Percentiles rank a stretch among this genome's conserved stretches.
Conservation (phyloP, 2,888 invertebrate genomes). For the Pantelozetes paolii region DNA sequence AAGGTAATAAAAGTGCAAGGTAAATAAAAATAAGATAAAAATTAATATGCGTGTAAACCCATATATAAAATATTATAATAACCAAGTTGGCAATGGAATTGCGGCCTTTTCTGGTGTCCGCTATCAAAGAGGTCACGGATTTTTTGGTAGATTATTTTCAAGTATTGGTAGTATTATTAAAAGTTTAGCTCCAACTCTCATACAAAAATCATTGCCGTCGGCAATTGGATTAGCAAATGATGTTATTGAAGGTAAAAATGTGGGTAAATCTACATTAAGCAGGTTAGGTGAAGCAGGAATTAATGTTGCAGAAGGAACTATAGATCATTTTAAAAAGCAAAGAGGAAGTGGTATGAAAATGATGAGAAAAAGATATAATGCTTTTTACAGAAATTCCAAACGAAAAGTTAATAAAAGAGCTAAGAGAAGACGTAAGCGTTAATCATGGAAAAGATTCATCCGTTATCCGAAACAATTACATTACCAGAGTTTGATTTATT, state of each 20-base stretch:
- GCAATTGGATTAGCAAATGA: neutral
- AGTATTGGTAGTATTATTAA: neutral
- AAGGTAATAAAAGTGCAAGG: neutral
- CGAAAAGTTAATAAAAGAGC: neutral
- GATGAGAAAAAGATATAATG: neutral
- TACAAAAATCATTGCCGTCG: neutral
- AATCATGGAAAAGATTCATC: conserved; percentile 5
- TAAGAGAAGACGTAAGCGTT: neutral
- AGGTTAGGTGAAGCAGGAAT: neutral
- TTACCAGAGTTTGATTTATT: conserved; percentile 36
- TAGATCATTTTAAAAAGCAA: neutral
- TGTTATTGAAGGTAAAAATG: neutral
- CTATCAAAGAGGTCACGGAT: conserved; percentile 17
- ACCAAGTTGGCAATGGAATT: conserved; percentile 15
- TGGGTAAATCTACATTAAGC: neutral
- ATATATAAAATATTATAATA: neutral
- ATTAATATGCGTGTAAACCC: neutral
- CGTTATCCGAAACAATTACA: conserved; percentile 9
- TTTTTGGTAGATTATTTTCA: conserved; percentile 5
- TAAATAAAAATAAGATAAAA: neutral
- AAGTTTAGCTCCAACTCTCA: neutral
- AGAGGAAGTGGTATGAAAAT: neutral
- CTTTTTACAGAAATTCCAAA: neutral
- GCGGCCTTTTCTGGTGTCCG: neutral
- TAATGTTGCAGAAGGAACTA: neutral